These are phyloP conservation scores for Microchirus variegatus DNA, from an alignment of 2,797 vertebrate species.

Conservation along the genomic window DNA sequence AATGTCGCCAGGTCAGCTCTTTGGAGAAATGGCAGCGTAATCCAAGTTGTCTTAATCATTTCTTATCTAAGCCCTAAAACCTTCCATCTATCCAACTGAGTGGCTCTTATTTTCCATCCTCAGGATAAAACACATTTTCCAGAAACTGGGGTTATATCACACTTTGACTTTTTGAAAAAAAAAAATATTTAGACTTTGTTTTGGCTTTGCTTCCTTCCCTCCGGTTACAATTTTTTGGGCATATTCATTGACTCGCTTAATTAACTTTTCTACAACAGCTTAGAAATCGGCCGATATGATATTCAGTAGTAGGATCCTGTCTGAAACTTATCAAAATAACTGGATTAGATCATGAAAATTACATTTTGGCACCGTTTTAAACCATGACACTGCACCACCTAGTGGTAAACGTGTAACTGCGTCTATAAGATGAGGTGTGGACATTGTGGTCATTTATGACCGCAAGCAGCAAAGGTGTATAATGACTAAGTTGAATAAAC, in stretches of 20 bases:
- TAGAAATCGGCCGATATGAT: no score
- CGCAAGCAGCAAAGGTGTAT: no score
- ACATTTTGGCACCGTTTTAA: no score
- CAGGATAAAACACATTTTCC: conserved; percentile 29
- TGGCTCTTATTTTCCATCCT: conserved; percentile 44
- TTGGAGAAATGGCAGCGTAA: conserved; percentile 39
- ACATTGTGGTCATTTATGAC: no score
- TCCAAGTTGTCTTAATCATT: conserved; percentile 49
- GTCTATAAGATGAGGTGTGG: no score
- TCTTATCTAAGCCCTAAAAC: conserved; percentile 47
- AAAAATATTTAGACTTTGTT: conserved; percentile 14
- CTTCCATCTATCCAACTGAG: conserved; percentile 30
- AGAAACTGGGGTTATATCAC: conserved; percentile 11
- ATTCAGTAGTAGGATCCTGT: no score
- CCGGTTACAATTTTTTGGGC: conserved; percentile 8
- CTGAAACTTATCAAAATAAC: no score
- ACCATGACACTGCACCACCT: no score
- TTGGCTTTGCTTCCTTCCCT: conserved; percentile 9
- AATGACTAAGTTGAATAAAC: no score
- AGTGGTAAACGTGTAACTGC: no score
- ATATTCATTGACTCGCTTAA: conserved; percentile 18
- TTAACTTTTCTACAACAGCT: conserved; percentile 7
- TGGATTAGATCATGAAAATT: no score
- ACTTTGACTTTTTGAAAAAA: conserved; percentile 21
- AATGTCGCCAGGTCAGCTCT: conserved; percentile 37